Percentiles rank a stretch among this genome's conserved stretches.
Evolutionary conservation across 2,888 invertebrate species (phyloP).

Genomic region (Rhamnusium bicolor): DNA sequence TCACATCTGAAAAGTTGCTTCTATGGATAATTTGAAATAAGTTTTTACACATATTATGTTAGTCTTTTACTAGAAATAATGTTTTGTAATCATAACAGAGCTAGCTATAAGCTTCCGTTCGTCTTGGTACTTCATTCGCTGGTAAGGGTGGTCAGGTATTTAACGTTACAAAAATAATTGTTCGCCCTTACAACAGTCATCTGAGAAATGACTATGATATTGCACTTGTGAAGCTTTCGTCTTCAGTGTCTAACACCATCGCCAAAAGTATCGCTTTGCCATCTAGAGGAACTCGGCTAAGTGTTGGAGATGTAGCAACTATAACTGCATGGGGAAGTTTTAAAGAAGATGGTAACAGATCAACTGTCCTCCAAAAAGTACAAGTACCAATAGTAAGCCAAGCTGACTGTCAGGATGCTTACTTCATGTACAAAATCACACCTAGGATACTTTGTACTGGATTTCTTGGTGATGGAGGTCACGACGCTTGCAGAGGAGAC

Average conservation of each 20-base stretch:
- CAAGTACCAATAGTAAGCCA: conserved; percentile 39
- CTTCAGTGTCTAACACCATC: background rate
- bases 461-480: conserved; percentile 71
- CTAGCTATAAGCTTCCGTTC: too few species aligned
- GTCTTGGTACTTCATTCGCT: conserved; percentile 69
- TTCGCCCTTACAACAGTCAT: background rate
- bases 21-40: too few species aligned
- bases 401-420: conserved; percentile 20
- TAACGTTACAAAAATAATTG: background rate
- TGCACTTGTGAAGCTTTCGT: background rate
- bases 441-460: conserved; percentile 75
- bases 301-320: background rate
- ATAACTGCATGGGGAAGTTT: conserved; percentile 35
- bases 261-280: conserved; percentile 68
- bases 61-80: too few species aligned
- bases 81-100: too few species aligned
- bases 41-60: too few species aligned
- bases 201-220: conserved; percentile 29
- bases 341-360: conserved; percentile 2
- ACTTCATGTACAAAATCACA: conserved; percentile 57
- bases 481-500: conserved; percentile 72
- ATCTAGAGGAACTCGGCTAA: background rate
- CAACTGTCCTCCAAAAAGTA: conserved; percentile 35
- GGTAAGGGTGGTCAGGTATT: background rate
- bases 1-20: too few species aligned